Evolutionary conservation across 2,888 invertebrate species (phyloP).

Genomic region (Pachydiplax longipennis): DNA sequence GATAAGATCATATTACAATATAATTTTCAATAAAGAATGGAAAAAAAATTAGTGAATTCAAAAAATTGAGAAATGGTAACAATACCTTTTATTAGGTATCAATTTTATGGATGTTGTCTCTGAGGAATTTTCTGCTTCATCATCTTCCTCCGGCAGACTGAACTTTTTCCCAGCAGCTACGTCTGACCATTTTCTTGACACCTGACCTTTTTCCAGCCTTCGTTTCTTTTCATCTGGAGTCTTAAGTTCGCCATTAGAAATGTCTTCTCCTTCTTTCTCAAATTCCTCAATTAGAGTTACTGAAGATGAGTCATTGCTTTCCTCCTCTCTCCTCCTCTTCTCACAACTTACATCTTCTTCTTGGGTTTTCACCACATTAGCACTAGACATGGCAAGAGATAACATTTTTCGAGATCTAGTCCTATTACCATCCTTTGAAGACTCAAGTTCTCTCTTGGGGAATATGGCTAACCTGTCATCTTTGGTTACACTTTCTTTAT

Average conservation of each 20-base stretch:
- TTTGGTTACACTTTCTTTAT: neutral
- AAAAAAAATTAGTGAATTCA: neutral
- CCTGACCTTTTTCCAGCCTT: neutral
- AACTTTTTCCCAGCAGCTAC: neutral
- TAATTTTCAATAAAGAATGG: neutral
- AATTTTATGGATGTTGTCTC: neutral
- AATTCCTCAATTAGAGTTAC: neutral
- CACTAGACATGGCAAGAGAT: neutral
- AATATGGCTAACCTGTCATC: neutral
- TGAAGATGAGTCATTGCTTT: neutral
- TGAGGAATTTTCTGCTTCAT: neutral
- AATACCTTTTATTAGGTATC: neutral
- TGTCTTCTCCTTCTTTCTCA: neutral
- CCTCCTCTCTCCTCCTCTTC: neutral
- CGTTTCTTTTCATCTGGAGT: constrained; percentile 1
- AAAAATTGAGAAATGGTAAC: neutral
- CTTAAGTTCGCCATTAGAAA: neutral
- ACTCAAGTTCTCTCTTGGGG: neutral
- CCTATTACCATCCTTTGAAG: neutral
- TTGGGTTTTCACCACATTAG: neutral
- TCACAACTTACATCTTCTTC: neutral
- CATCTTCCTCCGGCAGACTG: neutral
- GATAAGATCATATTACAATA: no score
- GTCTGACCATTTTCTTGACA: neutral
- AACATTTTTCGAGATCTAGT: neutral